phyloP scores from a whole-genome alignment of 2,797 vertebrate species.

The Botia almorhae region DNA sequence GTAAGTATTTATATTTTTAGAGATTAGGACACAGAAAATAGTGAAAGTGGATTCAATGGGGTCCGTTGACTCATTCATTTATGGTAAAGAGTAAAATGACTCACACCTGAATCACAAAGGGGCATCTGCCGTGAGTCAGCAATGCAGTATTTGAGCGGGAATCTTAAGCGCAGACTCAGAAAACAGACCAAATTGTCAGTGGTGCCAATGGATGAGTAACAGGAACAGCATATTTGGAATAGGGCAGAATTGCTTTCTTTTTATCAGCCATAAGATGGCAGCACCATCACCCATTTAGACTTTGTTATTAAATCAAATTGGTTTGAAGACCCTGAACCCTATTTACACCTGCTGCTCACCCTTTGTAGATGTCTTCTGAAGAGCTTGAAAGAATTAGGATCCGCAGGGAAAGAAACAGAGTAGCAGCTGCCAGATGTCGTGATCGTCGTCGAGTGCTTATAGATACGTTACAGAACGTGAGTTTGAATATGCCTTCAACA shows the following conservation, averaged over 20 bases:
- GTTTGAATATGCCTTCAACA: background rate
- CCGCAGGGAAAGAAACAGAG: conserved; percentile 79
- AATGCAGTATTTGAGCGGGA: conserved; percentile 53
- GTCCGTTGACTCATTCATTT: conserved; percentile 59
- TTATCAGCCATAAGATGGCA: conserved; percentile 57
- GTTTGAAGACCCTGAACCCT: background rate
- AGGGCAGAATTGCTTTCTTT: conserved; percentile 17
- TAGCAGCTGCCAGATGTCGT: conserved; percentile 80
- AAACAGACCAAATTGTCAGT: conserved; percentile 29
- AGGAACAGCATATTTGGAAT: conserved; percentile 46
- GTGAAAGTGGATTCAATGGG: conserved; percentile 28
- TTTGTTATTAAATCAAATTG: conserved; percentile 34
- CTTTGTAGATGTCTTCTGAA: conserved; percentile 68
- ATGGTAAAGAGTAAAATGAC: conserved; percentile 57
- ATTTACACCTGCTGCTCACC: background rate
- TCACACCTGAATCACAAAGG: conserved; percentile 59
- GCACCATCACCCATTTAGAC: conserved; percentile 21
- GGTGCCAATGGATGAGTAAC: conserved; percentile 53
- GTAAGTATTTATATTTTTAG: conserved; percentile 39
- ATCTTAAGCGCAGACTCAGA: conserved; percentile 32
- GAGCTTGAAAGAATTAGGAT: conserved; percentile 77
- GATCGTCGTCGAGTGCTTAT: conserved; percentile 79
- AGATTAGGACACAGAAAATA: conserved; percentile 10
- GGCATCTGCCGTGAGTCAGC: conserved; percentile 54
- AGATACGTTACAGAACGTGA: conserved; percentile 78